These are phyloP conservation scores for Nebria salina DNA, from an alignment of 2,888 invertebrate species.

Conservation along the genomic window DNA sequence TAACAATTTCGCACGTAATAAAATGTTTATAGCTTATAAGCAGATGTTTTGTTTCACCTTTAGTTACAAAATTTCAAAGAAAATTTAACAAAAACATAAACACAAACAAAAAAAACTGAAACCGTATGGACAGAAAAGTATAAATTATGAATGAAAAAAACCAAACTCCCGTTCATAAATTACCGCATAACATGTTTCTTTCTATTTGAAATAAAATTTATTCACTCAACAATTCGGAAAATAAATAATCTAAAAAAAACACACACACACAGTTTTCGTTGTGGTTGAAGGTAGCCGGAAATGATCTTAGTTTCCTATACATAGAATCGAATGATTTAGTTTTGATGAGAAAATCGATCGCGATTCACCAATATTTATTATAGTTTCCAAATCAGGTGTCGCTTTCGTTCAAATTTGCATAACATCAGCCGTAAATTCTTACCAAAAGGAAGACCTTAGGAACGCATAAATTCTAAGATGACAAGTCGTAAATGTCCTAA, in stretches of 20 bases:
- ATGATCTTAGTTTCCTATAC: too few species aligned
- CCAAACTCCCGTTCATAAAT: background rate
- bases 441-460: slow-evolving; percentile 33
- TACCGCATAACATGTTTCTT: background rate
- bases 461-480: slow-evolving; percentile 45
- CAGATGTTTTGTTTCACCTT: background rate
- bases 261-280: too few species aligned
- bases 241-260: background rate
- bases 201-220: background rate
- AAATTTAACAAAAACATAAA: background rate
- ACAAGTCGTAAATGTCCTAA: slow-evolving; percentile 46
- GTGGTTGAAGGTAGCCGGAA: too few species aligned
- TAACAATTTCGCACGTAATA: background rate
- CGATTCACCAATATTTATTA: slow-evolving; percentile 29
- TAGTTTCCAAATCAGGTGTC: slow-evolving; percentile 42
- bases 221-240: background rate
- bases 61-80: background rate
- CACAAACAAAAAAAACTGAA: background rate
- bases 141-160: background rate
- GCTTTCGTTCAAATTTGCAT: slow-evolving; percentile 45
- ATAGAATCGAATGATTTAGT: background rate
- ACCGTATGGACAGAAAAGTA: background rate
- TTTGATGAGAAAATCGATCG: background rate
- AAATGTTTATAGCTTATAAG: background rate
- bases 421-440: slow-evolving; percentile 40